Percentiles rank a stretch among this genome's conserved stretches.
Conservation (phyloP, 2,888 invertebrate species). For the Noctua pronuba region DNA sequence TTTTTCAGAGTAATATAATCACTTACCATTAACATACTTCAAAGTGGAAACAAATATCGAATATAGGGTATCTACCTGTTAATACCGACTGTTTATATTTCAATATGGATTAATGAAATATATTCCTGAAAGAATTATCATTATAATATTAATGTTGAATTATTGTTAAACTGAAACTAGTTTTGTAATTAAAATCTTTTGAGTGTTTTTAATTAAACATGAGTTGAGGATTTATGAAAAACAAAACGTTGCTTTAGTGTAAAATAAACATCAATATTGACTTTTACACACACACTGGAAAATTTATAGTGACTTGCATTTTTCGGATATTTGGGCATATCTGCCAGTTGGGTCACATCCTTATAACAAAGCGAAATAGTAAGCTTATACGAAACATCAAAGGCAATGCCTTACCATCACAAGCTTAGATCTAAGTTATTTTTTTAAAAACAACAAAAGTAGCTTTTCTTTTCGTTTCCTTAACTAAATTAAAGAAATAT, state of each 20-base stretch:
- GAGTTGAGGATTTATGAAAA: neutral
- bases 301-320: neutral
- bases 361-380: constrained; percentile 35
- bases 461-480: neutral
- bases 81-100: neutral
- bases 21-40: too few species aligned
- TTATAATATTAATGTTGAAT: neutral
- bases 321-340: constrained; percentile 33
- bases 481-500: neutral
- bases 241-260: neutral
- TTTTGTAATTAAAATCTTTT: neutral
- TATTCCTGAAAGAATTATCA: neutral
- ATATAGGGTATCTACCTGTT: neutral
- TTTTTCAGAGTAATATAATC: neutral
- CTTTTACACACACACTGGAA: neutral
- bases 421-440: too few species aligned
- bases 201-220: too few species aligned
- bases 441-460: neutral
- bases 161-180: neutral
- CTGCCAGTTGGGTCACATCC: constrained; percentile 21
- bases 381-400: constrained; percentile 46
- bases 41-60: neutral
- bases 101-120: neutral
- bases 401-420: constrained; percentile 35
- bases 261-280: neutral